phyloP scores from a whole-genome alignment of 2,797 vertebrate species.

The Malacoraja senta region DNA sequence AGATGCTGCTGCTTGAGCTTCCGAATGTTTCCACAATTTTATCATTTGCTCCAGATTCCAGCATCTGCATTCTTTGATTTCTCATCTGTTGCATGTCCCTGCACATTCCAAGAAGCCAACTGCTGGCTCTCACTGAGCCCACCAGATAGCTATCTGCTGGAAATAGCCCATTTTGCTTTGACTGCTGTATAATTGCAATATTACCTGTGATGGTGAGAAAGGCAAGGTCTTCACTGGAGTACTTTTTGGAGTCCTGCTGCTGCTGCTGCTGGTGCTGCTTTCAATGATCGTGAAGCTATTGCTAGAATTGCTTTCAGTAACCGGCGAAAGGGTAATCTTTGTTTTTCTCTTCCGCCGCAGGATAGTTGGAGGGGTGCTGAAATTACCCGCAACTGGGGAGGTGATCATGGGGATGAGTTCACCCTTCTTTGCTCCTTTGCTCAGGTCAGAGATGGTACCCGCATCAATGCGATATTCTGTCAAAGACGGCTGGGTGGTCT shows the following conservation, averaged over 20 bases:
- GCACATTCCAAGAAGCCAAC: neutral
- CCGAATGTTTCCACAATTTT: no score
- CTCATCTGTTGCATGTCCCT: no score
- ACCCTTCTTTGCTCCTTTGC: constrained; percentile 74
- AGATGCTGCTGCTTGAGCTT: no score
- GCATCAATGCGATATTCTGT: constrained; percentile 86
- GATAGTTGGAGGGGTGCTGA: constrained; percentile 71
- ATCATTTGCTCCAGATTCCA: no score
- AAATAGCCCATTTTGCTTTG: neutral
- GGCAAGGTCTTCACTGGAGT: constrained; percentile 90
- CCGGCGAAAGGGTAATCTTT: constrained; percentile 73
- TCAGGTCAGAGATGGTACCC: constrained; percentile 83
- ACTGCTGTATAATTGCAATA: neutral
- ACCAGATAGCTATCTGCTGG: neutral
- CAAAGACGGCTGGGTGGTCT: constrained; percentile 50
- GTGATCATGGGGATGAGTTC: constrained; percentile 95
- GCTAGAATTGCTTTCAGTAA: constrained; percentile 51
- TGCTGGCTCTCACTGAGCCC: no score
- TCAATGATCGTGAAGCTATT: constrained; percentile 61
- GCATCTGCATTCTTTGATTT: no score
- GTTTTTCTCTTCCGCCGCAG: constrained; percentile 74
- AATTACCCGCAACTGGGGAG: constrained; percentile 56
- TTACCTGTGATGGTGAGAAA: constrained; percentile 93
- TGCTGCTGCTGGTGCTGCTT: constrained; percentile 49
- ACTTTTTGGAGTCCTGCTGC: constrained; percentile 88